Evolutionary conservation across 2,797 vertebrate species (phyloP).

Genomic region (Scleropages formosus): DNA sequence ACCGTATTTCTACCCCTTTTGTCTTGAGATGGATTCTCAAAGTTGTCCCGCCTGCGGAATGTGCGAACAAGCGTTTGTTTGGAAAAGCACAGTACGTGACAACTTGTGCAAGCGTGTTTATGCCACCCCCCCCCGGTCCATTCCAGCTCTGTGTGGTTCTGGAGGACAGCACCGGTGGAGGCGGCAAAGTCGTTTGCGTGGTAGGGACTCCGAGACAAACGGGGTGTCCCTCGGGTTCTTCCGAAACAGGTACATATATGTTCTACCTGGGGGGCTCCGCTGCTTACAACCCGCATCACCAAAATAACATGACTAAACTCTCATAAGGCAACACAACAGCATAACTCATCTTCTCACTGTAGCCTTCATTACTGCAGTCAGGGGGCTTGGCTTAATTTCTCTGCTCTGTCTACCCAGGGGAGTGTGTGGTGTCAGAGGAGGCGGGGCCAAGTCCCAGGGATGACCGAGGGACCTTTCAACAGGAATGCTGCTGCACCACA

Average conservation of each 20-base stretch:
- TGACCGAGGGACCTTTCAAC: constrained; percentile 48
- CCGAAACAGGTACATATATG: constrained; percentile 61
- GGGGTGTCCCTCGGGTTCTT: constrained; percentile 57
- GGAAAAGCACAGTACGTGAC: background rate
- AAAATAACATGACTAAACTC: background rate
- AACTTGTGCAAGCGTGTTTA: background rate
- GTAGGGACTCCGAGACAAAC: constrained; percentile 56
- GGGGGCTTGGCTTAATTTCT: background rate
- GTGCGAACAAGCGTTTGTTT: no score
- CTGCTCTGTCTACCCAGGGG: constrained; percentile 44
- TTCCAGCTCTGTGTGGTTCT: constrained; percentile 70
- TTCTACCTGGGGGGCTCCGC: background rate
- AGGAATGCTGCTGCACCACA: constrained; percentile 37
- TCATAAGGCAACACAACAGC: background rate
- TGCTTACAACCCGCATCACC: no score
- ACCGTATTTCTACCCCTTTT: no score
- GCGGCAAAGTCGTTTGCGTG: constrained; percentile 44
- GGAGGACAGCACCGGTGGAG: constrained; percentile 49
- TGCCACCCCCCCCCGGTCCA: constrained; percentile 8
- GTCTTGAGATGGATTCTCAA: no score
- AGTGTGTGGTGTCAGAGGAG: constrained; percentile 46
- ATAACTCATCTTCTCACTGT: no score
- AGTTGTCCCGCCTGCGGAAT: no score
- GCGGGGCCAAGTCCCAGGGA: constrained; percentile 42
- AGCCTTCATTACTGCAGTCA: background rate